A percentile compares a stretch with the other conserved stretches of the same genome.
These are phyloP conservation scores for Semnopithecus entellus DNA, from an alignment of 2,113 vertebrate genomes.

Conservation along the genomic window DNA sequence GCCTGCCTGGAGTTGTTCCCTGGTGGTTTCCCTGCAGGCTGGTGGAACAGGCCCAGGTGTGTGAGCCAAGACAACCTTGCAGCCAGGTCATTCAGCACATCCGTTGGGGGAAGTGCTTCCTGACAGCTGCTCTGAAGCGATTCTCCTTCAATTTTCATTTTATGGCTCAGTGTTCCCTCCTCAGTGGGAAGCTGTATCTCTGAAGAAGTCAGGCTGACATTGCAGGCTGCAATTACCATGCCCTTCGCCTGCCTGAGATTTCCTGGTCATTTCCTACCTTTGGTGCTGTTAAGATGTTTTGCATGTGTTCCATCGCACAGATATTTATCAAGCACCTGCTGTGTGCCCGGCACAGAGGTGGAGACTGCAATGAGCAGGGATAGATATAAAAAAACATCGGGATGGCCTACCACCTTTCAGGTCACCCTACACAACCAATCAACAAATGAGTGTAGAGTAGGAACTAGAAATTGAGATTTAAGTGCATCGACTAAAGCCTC, in stretches of 20 bases:
- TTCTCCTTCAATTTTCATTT: constrained; percentile 67
- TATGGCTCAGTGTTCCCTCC: constrained; percentile 58
- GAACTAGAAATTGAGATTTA: background rate
- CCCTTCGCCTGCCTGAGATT: constrained; percentile 40
- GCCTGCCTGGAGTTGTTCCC: background rate
- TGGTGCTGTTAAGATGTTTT: background rate
- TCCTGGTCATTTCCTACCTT: constrained; percentile 31
- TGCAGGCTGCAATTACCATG: background rate
- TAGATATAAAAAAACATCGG: background rate
- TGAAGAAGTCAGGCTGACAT: constrained; percentile 56
- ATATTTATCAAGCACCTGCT: background rate
- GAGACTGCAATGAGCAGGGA: accelerated
- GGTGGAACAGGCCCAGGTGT: background rate
- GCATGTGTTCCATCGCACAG: background rate
- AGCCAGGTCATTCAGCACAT: constrained; percentile 15
- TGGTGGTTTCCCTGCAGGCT: background rate
- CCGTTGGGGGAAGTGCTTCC: constrained; percentile 51
- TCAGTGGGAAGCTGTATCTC: background rate
- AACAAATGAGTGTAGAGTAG: background rate
- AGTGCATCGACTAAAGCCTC: background rate
- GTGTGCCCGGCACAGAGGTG: background rate
- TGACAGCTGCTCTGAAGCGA: constrained; percentile 70
- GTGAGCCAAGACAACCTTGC: constrained; percentile 9
- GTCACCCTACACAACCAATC: background rate
- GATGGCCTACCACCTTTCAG: background rate